Conservation (phyloP, 2,113 vertebrate genomes). For the Empidonax alnorum region DNA sequence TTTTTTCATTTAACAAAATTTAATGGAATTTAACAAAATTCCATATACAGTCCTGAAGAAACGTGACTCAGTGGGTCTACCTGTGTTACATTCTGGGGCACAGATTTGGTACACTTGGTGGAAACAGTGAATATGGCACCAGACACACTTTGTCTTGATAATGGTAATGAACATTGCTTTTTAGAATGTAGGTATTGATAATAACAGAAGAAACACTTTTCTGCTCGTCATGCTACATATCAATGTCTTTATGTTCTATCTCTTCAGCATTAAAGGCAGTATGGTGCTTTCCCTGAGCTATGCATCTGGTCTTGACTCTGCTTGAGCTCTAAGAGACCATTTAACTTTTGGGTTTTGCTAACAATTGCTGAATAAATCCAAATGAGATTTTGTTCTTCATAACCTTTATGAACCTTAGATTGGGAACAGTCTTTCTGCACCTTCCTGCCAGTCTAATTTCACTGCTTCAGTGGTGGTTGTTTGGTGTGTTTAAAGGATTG, state of each 20-base stretch:
- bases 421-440: neutral
- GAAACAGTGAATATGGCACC: neutral
- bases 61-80: neutral
- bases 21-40: neutral
- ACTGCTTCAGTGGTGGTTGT: accelerated
- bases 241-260: neutral
- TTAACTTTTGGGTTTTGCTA: neutral
- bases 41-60: neutral
- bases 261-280: neutral
- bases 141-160: neutral
- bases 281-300: neutral
- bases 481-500: neutral
- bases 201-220: neutral
- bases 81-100: accelerated
- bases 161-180: neutral
- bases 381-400: neutral
- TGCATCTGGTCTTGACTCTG: neutral
- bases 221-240: neutral
- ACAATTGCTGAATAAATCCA: neutral
- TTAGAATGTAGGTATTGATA: neutral
- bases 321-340: neutral
- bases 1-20: neutral
- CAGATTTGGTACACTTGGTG: neutral
- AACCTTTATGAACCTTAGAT: neutral
- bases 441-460: neutral